Conservation (phyloP, 1,140 invertebrate genomes). For the Magallana gigas region DNA sequence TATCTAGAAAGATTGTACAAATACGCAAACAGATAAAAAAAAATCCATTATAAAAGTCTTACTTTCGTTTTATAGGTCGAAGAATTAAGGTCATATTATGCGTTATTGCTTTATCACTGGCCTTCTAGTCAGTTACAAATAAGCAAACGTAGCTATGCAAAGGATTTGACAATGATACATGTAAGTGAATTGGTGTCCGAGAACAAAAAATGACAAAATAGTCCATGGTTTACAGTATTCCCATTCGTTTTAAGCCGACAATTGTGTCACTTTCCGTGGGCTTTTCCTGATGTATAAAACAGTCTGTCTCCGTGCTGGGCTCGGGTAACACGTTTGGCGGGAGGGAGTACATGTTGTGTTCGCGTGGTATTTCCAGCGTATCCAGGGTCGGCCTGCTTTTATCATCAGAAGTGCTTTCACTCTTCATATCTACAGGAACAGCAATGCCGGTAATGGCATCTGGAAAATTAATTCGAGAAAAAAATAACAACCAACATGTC, state of each 20-base stretch:
- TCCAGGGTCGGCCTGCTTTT: neutral
- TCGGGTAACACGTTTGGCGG: neutral
- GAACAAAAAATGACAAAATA: neutral
- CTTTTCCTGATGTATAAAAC: neutral
- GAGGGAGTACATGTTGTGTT: neutral
- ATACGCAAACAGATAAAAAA: neutral
- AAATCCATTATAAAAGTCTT: neutral
- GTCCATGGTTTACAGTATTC: neutral
- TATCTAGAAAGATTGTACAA: slow-evolving; percentile 17
- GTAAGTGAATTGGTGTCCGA: neutral
- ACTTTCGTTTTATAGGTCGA: neutral
- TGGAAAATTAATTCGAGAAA: neutral
- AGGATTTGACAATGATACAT: too few relatives aligned
- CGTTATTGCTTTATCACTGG: too few relatives aligned
- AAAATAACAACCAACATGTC: too few relatives aligned
- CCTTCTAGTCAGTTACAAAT: too few relatives aligned
- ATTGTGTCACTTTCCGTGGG: neutral
- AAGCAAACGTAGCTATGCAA: too few relatives aligned
- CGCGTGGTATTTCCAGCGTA: neutral
- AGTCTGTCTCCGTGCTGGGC: neutral
- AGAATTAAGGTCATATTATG: too few relatives aligned
- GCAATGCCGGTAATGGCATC: neutral
- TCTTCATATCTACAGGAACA: neutral
- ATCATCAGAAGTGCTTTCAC: neutral
- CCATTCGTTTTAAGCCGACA: neutral